Conservation (phyloP, 2,888 invertebrate genomes). For the Stenolophus ochropezus region DNA sequence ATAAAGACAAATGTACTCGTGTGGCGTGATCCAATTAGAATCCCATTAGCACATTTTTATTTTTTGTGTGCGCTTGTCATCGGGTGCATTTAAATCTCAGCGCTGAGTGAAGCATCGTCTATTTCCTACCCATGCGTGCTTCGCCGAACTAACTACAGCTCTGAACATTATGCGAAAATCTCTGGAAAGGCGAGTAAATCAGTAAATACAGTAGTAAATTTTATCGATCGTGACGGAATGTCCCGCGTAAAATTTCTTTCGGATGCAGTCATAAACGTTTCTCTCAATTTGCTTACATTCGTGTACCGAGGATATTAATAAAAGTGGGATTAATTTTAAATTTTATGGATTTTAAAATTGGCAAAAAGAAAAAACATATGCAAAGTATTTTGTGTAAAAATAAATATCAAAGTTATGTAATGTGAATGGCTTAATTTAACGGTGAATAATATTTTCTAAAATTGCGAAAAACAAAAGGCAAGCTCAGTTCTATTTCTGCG, state of each 20-base stretch:
- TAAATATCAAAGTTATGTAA: constrained; percentile 35
- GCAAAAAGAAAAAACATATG: constrained; percentile 21
- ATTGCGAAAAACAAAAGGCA: not conserved
- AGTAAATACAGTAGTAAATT: constrained; percentile 12
- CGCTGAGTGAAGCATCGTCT: constrained; percentile 44
- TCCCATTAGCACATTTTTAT: constrained; percentile 9
- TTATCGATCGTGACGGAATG: not conserved
- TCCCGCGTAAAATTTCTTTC: not conserved
- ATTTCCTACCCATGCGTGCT: constrained; percentile 1
- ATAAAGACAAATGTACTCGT: not conserved
- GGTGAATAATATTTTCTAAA: constrained; percentile 31
- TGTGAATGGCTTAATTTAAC: constrained; percentile 7
- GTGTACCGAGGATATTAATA: no score
- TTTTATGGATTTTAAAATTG: constrained; percentile 8
- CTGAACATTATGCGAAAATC: not conserved
- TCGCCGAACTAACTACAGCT: not conserved
- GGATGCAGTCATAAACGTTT: no score
- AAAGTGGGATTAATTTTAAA: constrained; percentile 3
- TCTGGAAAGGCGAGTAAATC: not conserved
- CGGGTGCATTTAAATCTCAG: not conserved
- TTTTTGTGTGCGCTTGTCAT: constrained; percentile 12
- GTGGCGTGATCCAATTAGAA: not conserved
- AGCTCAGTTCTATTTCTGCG: not conserved
- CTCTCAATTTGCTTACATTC: no score
- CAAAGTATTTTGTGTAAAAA: constrained; percentile 16